phyloP scores from a whole-genome alignment of 2,888 invertebrate species.

The Eubasilissa splendida region DNA sequence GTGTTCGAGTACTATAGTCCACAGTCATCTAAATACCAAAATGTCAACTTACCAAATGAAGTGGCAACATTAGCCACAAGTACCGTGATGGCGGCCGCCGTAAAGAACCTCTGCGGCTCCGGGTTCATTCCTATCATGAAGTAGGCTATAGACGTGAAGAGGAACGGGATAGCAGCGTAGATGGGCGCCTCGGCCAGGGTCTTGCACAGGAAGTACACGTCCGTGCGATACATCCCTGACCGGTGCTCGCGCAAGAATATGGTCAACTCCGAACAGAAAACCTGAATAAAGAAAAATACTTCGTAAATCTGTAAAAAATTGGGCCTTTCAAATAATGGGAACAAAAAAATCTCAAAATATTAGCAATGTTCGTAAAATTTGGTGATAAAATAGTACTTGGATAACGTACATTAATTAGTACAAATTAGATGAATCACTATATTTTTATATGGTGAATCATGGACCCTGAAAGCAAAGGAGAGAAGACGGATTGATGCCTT shows the following conservation, averaged over 20 bases:
- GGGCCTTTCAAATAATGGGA: too few species aligned
- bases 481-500: too few species aligned
- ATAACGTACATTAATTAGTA: slow-evolving; percentile 80
- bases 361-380: too few species aligned
- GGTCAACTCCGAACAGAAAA: slow-evolving; percentile 91
- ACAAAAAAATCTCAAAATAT: too few species aligned
- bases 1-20: slow-evolving; percentile 57
- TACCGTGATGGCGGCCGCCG: slow-evolving; percentile 81
- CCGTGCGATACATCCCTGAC: slow-evolving; percentile 92
- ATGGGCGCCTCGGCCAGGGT: slow-evolving; percentile 91
- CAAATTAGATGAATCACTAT: too few species aligned
- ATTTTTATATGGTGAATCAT: too few species aligned
- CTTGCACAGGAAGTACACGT: slow-evolving; percentile 93
- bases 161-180: slow-evolving; percentile 85
- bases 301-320: too few species aligned
- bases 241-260: slow-evolving; percentile 91
- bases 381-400: too few species aligned
- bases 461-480: too few species aligned
- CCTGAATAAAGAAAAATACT: slow-evolving; percentile 68
- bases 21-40: slow-evolving; percentile 57
- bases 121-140: slow-evolving; percentile 91
- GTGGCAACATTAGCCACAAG: slow-evolving; percentile 92
- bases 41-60: slow-evolving; percentile 81
- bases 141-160: slow-evolving; percentile 89
- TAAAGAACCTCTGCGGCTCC: slow-evolving; percentile 79